Percentiles rank a stretch among this genome's conserved stretches.
These are phyloP conservation scores for Gymnopithys bicolor DNA, from an alignment of 2,797 vertebrate genomes.

Conservation along the genomic window DNA sequence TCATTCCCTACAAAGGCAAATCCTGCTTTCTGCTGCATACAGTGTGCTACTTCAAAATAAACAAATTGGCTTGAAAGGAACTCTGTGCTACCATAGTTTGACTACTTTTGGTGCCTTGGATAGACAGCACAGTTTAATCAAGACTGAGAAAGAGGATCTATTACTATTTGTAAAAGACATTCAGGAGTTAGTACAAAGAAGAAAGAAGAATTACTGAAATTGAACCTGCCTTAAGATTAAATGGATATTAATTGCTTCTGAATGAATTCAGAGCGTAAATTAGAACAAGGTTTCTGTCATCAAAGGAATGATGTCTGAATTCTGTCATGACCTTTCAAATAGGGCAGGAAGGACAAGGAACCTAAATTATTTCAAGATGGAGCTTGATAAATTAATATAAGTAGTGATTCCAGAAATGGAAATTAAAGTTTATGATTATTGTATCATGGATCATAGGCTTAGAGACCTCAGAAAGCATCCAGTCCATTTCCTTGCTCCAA, in stretches of 20 bases:
- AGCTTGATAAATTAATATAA: conserved; percentile 39
- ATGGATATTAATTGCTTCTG: conserved; percentile 42
- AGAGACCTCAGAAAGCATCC: conserved; percentile 28
- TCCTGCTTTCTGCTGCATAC: not conserved
- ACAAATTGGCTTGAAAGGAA: not conserved
- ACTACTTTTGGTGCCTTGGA: not conserved
- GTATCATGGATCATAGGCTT: conserved; percentile 19
- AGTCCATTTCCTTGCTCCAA: not conserved
- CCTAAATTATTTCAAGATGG: conserved; percentile 49
- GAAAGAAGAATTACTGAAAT: conserved; percentile 23
- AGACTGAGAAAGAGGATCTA: not conserved
- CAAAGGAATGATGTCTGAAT: conserved; percentile 21
- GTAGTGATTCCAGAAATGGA: conserved; percentile 28
- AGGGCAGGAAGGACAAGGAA: conserved; percentile 1
- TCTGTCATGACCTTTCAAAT: conserved; percentile 28
- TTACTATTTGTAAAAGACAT: conserved; percentile 27
- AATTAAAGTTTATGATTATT: conserved; percentile 45
- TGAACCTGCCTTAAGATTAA: conserved; percentile 20
- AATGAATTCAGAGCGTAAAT: conserved; percentile 36
- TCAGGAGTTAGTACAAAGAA: not conserved
- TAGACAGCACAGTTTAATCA: not conserved
- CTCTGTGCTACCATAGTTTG: not conserved
- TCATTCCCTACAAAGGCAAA: not conserved
- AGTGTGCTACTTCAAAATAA: not conserved
- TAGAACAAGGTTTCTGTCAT: conserved; percentile 32